phyloP scores from a whole-genome alignment of 2,888 invertebrate species.

The Callinectes sapidus region DNA sequence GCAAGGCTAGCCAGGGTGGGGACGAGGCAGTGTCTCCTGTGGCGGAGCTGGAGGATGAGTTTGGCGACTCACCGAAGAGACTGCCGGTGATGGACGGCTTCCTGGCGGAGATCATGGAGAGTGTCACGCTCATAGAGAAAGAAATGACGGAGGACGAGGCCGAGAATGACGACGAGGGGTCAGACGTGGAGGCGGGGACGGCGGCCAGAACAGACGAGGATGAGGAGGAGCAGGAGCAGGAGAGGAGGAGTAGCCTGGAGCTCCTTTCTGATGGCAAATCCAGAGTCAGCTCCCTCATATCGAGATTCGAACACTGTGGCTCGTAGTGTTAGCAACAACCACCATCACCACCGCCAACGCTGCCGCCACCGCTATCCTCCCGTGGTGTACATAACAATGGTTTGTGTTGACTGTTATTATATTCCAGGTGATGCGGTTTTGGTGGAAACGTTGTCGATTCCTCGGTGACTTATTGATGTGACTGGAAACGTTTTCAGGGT shows the following conservation, averaged over 20 bases:
- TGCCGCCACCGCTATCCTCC: background rate
- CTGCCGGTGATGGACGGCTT: constrained; percentile 61
- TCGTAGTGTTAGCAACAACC: background rate
- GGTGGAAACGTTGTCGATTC: background rate
- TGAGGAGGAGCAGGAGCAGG: background rate
- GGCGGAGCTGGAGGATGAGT: constrained; percentile 2
- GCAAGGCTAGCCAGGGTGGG: background rate
- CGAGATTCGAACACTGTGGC: background rate
- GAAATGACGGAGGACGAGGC: constrained; percentile 52
- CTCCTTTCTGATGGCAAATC: background rate
- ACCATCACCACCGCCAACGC: background rate
- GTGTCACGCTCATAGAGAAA: constrained; percentile 56
- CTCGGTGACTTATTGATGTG: background rate
- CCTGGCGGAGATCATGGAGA: constrained; percentile 63
- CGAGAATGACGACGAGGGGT: constrained; percentile 5
- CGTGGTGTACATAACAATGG: background rate
- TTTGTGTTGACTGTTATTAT: background rate
- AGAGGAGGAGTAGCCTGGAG: background rate
- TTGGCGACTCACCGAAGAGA: constrained; percentile 48
- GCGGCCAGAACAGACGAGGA: background rate
- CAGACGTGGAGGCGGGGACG: background rate
- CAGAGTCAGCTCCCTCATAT: background rate
- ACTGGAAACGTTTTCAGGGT: background rate
- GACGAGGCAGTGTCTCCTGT: background rate
- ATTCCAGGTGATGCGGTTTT: background rate